phyloP scores from a whole-genome alignment of 30 jellyfish, hydroid and myxozoan species.

The Cassiopea xamachana region DNA sequence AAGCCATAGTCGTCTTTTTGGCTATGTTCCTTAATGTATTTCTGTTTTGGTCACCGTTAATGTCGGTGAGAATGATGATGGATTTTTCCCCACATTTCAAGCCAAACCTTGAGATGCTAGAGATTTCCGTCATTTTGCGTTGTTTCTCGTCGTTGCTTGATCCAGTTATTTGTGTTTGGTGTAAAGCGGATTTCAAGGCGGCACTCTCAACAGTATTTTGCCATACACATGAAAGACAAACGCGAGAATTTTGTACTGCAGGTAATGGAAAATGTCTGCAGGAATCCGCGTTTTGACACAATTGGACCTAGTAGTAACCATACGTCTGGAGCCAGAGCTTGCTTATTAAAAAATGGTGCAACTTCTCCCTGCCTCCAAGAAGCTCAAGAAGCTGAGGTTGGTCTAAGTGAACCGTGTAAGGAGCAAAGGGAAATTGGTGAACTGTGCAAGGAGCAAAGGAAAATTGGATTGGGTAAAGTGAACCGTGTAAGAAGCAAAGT shows the following conservation, averaged over 20 bases:
- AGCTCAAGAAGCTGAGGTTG: too few relatives aligned
- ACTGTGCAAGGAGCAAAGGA: too few relatives aligned
- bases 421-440: too few relatives aligned
- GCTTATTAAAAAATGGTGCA: too few relatives aligned
- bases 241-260: background rate
- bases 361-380: too few relatives aligned
- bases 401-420: too few relatives aligned
- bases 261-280: background rate
- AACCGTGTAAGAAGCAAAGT: too few relatives aligned
- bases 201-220: constrained; percentile 38
- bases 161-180: constrained; percentile 75
- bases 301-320: background rate
- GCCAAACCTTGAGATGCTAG: constrained; percentile 25
- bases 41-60: constrained; percentile 78
- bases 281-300: background rate
- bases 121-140: constrained; percentile 51
- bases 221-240: background rate
- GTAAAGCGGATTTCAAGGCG: constrained; percentile 66
- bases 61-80: constrained; percentile 48
- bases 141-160: constrained; percentile 63
- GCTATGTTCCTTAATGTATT: constrained; percentile 59
- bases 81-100: constrained; percentile 23
- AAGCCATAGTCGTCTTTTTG: constrained; percentile 49
- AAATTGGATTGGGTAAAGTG: too few relatives aligned
- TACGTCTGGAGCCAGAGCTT: too few relatives aligned